Conservation (phyloP, 2,113 vertebrate genomes). For the Percopsis transmontana region DNA sequence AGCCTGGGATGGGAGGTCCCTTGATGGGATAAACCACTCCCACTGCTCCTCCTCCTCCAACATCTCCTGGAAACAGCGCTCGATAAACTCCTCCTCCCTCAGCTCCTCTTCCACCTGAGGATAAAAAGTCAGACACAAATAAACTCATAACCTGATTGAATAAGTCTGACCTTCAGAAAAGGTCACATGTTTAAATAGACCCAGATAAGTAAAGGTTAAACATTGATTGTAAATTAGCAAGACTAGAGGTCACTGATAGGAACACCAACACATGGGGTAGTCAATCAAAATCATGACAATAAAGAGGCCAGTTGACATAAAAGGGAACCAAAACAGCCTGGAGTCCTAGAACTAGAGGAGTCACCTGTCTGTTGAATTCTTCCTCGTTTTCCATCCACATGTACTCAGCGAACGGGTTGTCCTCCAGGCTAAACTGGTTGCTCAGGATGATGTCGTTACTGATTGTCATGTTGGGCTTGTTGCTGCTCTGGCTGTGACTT, state of each 20-base stretch:
- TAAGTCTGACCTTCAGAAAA: not conserved
- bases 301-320: no score
- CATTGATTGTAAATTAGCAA: no score
- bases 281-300: no score
- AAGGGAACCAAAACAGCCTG: not conserved
- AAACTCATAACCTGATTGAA: not conserved
- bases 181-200: not conserved
- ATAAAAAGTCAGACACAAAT: not conserved
- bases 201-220: not conserved
- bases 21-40: slow-evolving; percentile 92
- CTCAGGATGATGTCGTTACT: slow-evolving; percentile 83
- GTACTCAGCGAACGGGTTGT: slow-evolving; percentile 92
- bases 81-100: slow-evolving; percentile 95
- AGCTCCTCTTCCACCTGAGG: slow-evolving; percentile 90
- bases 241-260: not conserved
- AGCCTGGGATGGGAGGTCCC: slow-evolving; percentile 85
- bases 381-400: slow-evolving; percentile 98
- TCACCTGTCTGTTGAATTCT: slow-evolving; percentile 91
- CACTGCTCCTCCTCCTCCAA: slow-evolving; percentile 91
- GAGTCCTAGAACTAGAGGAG: not conserved
- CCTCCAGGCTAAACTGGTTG: slow-evolving; percentile 82
- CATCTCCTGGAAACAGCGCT: slow-evolving; percentile 93
- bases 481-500: slow-evolving; percentile 84
- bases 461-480: slow-evolving; percentile 78
- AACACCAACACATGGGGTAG: not conserved